Percentiles rank a stretch among this genome's conserved stretches.
These are phyloP conservation scores for Ornithoptera priamus DNA, from an alignment of 2,888 invertebrate genomes.

Conservation along the genomic window DNA sequence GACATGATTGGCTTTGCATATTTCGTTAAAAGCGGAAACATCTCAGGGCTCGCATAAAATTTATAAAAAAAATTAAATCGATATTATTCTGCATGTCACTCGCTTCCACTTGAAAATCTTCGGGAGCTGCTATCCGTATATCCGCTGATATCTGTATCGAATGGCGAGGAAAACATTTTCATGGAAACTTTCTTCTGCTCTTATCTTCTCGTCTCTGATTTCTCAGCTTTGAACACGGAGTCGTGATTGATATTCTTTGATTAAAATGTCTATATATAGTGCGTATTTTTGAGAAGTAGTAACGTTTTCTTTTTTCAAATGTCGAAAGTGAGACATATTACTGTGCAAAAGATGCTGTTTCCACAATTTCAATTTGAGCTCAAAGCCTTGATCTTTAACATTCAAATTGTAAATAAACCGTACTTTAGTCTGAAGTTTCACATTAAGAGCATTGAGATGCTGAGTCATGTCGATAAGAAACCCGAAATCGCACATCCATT, in stretches of 20 bases:
- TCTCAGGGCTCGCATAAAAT: background rate
- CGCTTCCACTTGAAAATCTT: background rate
- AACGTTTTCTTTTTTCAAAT: no score
- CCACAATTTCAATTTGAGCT: no score
- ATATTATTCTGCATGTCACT: background rate
- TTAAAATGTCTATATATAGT: no score
- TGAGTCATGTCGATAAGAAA: background rate
- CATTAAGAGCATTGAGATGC: background rate
- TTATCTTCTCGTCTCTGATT: background rate
- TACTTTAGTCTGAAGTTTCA: no score
- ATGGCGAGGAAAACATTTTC: conserved; percentile 3
- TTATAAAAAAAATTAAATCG: conserved; percentile 7
- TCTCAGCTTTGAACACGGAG: conserved; percentile 1
- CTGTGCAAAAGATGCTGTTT: no score
- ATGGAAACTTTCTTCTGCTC: background rate
- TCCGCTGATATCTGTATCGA: background rate
- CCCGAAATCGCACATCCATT: conserved; percentile 5
- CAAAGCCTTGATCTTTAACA: background rate
- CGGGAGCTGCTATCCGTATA: background rate
- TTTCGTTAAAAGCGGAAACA: conserved; percentile 3
- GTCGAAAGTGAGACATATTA: no score
- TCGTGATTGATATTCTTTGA: background rate
- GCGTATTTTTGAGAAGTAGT: no score
- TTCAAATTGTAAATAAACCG: conserved; percentile 1
- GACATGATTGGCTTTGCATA: conserved; percentile 15